Conservation (phyloP, 1,140 invertebrate species). For the Cydia splendana region DNA sequence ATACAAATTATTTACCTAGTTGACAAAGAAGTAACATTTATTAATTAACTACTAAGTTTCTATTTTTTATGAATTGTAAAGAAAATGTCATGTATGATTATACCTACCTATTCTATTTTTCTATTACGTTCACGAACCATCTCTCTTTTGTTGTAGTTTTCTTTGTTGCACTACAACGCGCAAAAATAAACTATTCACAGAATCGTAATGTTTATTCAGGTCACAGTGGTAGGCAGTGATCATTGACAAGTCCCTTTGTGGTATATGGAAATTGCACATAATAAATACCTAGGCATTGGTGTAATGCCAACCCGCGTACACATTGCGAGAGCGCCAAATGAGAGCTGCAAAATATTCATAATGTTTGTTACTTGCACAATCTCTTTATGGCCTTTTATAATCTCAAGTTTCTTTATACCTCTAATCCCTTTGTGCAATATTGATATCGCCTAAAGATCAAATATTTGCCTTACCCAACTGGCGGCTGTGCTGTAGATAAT, state of each 20-base stretch:
- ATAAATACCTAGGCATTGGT: conserved; percentile 43
- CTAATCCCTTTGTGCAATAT: neutral
- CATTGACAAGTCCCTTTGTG: conserved; percentile 42
- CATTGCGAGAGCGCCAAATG: conserved; percentile 50
- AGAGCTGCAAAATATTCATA: conserved; percentile 44
- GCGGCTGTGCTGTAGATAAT: conserved; percentile 12
- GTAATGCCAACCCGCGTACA: conserved; percentile 46
- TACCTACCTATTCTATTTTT: neutral
- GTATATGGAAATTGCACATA: conserved; percentile 45
- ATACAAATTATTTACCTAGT: conserved; percentile 3
- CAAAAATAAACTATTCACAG: conserved; percentile 23
- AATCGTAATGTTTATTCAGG: conserved; percentile 30
- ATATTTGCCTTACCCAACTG: conserved; percentile 29
- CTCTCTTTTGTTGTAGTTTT: neutral
- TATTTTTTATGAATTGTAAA: neutral
- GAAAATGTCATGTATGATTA: neutral
- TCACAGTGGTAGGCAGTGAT: conserved; percentile 27
- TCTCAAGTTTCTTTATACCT: conserved; percentile 9
- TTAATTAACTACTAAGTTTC: neutral
- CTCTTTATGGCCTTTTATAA: conserved; percentile 22
- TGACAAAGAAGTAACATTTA: neutral
- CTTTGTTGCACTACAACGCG: conserved; percentile 23
- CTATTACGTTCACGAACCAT: neutral
- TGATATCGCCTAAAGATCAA: conserved; percentile 7
- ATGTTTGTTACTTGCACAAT: conserved; percentile 49